Base-by-base conservation (phyloP, 1,140 invertebrate species). In the Drosophila pachea region DNA sequence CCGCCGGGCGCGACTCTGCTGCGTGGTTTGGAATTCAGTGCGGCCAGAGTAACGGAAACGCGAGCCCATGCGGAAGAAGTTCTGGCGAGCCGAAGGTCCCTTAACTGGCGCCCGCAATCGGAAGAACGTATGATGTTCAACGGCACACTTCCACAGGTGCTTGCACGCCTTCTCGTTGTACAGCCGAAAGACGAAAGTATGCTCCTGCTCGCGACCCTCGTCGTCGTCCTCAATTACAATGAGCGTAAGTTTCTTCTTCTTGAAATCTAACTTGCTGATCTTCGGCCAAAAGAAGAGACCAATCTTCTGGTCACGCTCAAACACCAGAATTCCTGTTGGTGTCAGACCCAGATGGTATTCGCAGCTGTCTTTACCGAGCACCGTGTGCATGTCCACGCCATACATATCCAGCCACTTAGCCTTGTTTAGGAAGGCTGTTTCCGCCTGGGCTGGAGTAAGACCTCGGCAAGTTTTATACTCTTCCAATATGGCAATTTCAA, bases 71-170 rank as follows among this genome's bases (percentile, higher is more conserved):
- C 97, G 92, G 90, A 99, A 98, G 90, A 99, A 98, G 90, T 98
- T 99, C 88, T 99, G 97, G 32, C 96, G 91, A 0, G 95, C 94
- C 16, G 94, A 96, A 0, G 95, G 95, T 3, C 95, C 95, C 90
- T 98, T 97, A 0, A 96, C 94, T 0, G 97, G 95, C 31, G 95
- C 96, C 68, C 95, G 93, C 11, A 99, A 91, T 73, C 98, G 93
- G 92, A 99, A 99, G 92, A 99, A 99, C 0, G 97, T 96, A 90
- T 99, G 98, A 91, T 99, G 97, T 89, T 99, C 98, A 0, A 99
- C 96, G 16, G 98, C 98, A 92, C 98, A 99, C 90, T 99, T 99
- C 98, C 99, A 99, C 65, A 99, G 91, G 90, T 99, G 98, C 90
- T 99, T 99, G 89, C 97, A 98, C 0, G 98, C 98, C 89, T 99